Evolutionary conservation across 2,888 invertebrate species (phyloP).

Genomic region (Drosophila formosana): DNA sequence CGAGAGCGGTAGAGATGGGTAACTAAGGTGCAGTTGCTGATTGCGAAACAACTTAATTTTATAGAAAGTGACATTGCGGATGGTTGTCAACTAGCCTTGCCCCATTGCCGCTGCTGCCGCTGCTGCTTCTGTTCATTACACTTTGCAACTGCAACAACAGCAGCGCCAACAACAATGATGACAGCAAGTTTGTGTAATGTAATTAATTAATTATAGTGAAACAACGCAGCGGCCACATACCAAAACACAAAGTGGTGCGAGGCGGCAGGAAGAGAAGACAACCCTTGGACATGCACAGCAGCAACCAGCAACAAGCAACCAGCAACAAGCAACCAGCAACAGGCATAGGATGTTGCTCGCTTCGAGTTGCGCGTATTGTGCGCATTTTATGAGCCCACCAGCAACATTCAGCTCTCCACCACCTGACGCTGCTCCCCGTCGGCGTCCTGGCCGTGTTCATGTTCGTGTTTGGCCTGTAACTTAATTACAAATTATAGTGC

Average conservation of each 20-base stretch:
- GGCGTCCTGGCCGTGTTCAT: constrained; percentile 3
- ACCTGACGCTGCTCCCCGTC: neutral
- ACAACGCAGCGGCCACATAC: constrained; percentile 63
- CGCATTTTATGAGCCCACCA: constrained; percentile 54
- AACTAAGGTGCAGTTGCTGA: constrained; percentile 57
- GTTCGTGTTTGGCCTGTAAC: constrained; percentile 70
- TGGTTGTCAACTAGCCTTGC: constrained; percentile 46
- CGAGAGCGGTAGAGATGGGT: neutral
- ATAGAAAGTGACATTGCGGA: constrained; percentile 73
- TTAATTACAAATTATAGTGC: constrained; percentile 83
- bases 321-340: neutral
- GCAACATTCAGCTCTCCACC: neutral
- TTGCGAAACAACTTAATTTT: constrained; percentile 72
- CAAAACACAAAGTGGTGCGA: constrained; percentile 12
- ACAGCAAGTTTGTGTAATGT: constrained; percentile 79
- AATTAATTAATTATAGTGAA: constrained; percentile 81
- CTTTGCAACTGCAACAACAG: constrained; percentile 49
- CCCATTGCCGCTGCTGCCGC: too few relatives aligned
- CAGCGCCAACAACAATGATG: constrained; percentile 53
- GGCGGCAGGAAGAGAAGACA: constrained; percentile 3
- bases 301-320: constrained; percentile 1
- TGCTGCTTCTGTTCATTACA: constrained; percentile 40
- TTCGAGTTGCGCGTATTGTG: constrained; percentile 36
- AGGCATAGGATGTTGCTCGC: constrained; percentile 4
- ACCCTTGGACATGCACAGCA: constrained; percentile 27